Base-by-base conservation (phyloP, 2,113 vertebrate species). In the Aptenodytes forsteri region DNA sequence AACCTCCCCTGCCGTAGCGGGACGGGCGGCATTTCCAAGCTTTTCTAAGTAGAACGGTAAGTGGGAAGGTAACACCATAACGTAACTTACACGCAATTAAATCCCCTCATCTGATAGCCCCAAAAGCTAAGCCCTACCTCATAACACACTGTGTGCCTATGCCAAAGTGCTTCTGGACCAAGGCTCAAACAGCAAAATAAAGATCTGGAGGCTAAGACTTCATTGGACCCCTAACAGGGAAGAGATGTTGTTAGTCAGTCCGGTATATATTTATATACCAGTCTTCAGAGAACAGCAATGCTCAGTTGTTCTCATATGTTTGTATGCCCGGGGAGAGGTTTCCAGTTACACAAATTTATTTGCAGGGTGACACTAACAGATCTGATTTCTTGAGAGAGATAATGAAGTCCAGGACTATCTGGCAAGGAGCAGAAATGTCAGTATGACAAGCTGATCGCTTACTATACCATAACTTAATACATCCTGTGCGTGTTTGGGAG, bases 401-500 rank as follows among this genome's bases (percentile, higher is more conserved):
- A 98, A 98, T 96, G 97, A 97, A 97, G 97, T 93, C 97, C 97
- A 77, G 87, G 77, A 52, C 69, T 82, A 86, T 73, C 95, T 97
- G 97, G 93, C 97, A 96, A 95, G 92, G 83, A 94, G 87, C 88
- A 97, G 94, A 97, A 97, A 98, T 97, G 96, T 96, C 97, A 97
- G 87, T 91, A 83, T 97, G 98, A 98, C 96, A 96, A 91, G 87
- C 90, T 42, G 96, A 97, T 98, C 97, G 20, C 82, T 96, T 91
- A 94, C 95, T 82, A 94, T 92, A 92, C 93, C 97, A 98, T 97
- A 97, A 98, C 98, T 97, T 95, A 97, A 97, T 92, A 97, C 96
- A 97, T 97, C 97, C 98, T 97, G 86, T 84, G 96, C 80, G 36
- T 96, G 93, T 95, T 97, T 98, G 95, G 95, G 97, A 98, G 98